phyloP scores from a whole-genome alignment of 2,797 vertebrate species.

The Anguilla megastoma region DNA sequence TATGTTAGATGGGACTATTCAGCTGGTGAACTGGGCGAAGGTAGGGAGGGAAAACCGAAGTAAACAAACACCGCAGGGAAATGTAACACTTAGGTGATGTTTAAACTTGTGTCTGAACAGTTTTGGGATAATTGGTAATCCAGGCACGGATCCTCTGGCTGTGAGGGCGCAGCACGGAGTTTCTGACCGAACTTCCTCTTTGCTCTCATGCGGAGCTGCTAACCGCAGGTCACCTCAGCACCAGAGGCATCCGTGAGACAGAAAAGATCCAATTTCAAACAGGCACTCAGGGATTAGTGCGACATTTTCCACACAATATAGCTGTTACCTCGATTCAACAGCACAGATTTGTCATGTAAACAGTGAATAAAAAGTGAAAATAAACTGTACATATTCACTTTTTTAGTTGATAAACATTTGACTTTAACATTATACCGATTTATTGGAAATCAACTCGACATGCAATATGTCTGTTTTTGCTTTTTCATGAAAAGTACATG shows the following conservation, averaged over 20 bases:
- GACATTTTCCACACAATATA: background rate
- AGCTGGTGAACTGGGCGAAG: background rate
- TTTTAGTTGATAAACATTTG: background rate
- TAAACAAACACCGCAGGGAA: background rate
- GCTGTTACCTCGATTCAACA: background rate
- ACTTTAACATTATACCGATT: background rate
- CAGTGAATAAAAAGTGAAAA: background rate
- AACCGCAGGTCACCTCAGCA: conserved; percentile 7
- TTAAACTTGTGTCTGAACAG: background rate
- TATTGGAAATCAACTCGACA: background rate
- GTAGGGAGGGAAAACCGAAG: background rate
- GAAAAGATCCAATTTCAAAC: background rate
- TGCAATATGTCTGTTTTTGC: background rate
- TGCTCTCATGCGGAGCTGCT: background rate
- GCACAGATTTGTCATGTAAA: background rate
- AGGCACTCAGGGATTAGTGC: background rate
- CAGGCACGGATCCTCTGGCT: background rate
- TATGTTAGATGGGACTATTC: background rate
- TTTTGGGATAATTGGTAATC: background rate
- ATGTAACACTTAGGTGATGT: background rate
- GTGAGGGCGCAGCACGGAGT: background rate
- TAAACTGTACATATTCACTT: background rate
- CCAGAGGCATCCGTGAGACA: background rate
- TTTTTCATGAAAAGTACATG: background rate
- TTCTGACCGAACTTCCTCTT: conserved; percentile 1